Evolutionary conservation across 2,888 invertebrate species (phyloP).

Genomic region (Leptodirus hochenwartii): DNA sequence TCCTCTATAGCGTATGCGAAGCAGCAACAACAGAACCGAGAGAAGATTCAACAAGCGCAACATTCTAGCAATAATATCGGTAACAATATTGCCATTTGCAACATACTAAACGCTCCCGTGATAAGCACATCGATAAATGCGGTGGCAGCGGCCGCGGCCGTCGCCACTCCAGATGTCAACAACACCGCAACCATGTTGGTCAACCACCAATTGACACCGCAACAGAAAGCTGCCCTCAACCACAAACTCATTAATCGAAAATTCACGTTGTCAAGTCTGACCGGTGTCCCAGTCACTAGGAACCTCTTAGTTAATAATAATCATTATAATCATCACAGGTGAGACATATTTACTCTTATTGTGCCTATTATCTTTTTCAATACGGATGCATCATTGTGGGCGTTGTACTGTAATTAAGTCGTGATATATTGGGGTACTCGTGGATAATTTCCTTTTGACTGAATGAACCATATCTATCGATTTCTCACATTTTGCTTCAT

Average conservation of each 20-base stretch:
- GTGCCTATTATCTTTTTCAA: no score
- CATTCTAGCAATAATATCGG: conserved; percentile 21
- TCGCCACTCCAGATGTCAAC: no score
- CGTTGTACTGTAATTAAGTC: no score
- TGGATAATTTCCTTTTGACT: no score
- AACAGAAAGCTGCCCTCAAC: conserved; percentile 21
- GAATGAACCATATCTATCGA: no score
- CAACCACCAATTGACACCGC: conserved; percentile 22
- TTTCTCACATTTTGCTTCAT: no score
- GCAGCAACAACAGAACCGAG: conserved; percentile 14
- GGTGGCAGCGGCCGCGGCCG: conserved; percentile 38
- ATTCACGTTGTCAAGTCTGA: conserved; percentile 35
- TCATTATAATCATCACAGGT: conserved; percentile 18
- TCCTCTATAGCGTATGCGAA: conserved; percentile 18
- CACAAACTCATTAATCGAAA: conserved; percentile 33
- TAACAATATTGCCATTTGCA: conserved; percentile 57
- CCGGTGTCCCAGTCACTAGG: conserved; percentile 24
- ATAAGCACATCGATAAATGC: conserved; percentile 36
- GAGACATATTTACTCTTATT: no score
- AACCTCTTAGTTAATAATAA: conserved; percentile 26
- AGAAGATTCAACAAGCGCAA: conserved; percentile 14
- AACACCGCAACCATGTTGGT: no score
- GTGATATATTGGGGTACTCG: no score
- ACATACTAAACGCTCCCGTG: conserved; percentile 59
- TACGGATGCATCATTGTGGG: no score